Conservation (phyloP, 2,888 invertebrate genomes). For the Meandrusa payeni region DNA sequence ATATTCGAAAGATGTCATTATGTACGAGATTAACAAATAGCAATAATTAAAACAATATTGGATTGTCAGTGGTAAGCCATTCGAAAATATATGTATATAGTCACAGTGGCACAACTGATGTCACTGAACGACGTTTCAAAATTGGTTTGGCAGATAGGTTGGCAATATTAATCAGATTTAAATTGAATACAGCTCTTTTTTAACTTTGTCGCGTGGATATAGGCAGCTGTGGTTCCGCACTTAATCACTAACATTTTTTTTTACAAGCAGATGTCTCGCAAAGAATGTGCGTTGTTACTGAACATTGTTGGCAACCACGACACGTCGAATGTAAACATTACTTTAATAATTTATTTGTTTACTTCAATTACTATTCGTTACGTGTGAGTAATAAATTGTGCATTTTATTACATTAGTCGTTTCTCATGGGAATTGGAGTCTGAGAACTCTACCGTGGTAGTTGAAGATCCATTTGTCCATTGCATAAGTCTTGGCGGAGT, state of each 20-base stretch:
- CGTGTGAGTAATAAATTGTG: background rate
- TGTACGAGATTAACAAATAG: too few species aligned
- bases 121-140: too few species aligned
- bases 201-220: conserved; percentile 9
- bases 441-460: conserved; percentile 17
- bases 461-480: conserved; percentile 56
- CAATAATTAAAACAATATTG: too few species aligned
- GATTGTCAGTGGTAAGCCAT: too few species aligned
- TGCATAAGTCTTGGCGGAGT: conserved; percentile 64
- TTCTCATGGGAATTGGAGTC: conserved; percentile 6
- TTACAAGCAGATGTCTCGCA: conserved; percentile 15
- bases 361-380: conserved; percentile 7
- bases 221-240: conserved; percentile 9
- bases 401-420: conserved; percentile 8
- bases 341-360: conserved; percentile 16
- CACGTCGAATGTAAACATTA: conserved; percentile 8
- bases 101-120: too few species aligned
- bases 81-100: too few species aligned
- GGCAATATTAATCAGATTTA: too few species aligned
- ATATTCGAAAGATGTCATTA: too few species aligned
- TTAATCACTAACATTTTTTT: conserved; percentile 16
- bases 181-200: background rate
- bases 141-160: too few species aligned
- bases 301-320: conserved; percentile 5
- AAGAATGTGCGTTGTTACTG: conserved; percentile 14